Conservation (phyloP, 2,888 invertebrate genomes). For the Dynastes tityus region DNA sequence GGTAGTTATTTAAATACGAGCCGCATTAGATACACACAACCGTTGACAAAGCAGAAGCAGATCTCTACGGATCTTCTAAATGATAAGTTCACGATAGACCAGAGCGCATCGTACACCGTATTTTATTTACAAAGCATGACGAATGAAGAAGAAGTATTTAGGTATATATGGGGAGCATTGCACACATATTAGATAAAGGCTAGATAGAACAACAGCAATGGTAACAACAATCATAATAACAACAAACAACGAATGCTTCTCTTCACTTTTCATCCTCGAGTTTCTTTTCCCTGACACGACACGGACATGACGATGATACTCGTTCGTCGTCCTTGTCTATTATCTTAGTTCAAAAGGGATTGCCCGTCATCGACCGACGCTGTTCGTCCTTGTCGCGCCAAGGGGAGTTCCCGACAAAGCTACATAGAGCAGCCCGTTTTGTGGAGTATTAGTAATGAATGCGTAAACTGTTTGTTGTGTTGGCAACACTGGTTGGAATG, state of each 20-base stretch:
- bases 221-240: too few species aligned
- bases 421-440: constrained; percentile 51
- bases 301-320: too few species aligned
- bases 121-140: too few species aligned
- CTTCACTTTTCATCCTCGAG: neutral
- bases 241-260: neutral
- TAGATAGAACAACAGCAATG: constrained; percentile 25
- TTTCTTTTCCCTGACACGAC: neutral
- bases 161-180: neutral
- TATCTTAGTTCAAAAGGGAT: neutral
- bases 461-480: constrained; percentile 70
- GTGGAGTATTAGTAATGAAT: constrained; percentile 70
- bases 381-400: constrained; percentile 8
- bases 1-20: neutral
- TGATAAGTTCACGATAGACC: neutral
- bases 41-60: constrained; percentile 5
- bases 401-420: constrained; percentile 45
- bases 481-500: constrained; percentile 71
- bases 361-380: constrained; percentile 1
- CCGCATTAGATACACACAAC: neutral
- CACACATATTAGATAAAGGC: constrained; percentile 20
- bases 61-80: constrained; percentile 13
- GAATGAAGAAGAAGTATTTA: neutral
- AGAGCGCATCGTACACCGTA: too few species aligned
- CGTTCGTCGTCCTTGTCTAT: too few species aligned